These are phyloP conservation scores for Clarias batrachus DNA, from an alignment of 2,113 vertebrate genomes.

Conservation along the genomic window DNA sequence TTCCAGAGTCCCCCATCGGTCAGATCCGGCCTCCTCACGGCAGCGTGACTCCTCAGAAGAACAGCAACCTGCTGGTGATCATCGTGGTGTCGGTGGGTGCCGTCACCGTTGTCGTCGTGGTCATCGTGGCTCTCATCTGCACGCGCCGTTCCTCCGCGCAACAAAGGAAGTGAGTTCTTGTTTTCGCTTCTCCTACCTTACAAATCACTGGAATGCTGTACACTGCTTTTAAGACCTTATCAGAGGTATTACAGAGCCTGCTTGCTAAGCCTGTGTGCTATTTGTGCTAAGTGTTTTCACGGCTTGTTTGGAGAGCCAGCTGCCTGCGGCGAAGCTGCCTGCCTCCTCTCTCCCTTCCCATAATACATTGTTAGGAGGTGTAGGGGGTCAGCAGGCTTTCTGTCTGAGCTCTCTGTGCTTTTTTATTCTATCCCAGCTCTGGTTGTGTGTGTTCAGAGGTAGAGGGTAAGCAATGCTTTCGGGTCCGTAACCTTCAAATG, in stretches of 20 bases:
- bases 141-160: slow-evolving; percentile 86
- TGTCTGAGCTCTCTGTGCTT: background rate
- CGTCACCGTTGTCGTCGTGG: slow-evolving; percentile 80
- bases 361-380: background rate
- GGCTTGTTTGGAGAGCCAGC: background rate
- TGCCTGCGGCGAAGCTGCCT: background rate
- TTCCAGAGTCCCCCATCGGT: slow-evolving; percentile 86
- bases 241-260: background rate
- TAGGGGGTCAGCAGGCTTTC: background rate
- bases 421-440: background rate
- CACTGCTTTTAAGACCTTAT: background rate
- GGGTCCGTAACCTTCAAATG: background rate
- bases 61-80: slow-evolving; percentile 88
- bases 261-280: background rate
- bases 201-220: background rate
- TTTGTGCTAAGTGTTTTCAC: background rate
- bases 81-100: slow-evolving; percentile 84
- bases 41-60: slow-evolving; percentile 87
- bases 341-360: too few relatives aligned
- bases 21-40: slow-evolving; percentile 92
- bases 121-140: slow-evolving; percentile 84
- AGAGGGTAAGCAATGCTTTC: background rate
- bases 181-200: background rate
- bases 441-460: background rate
- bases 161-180: slow-evolving; percentile 86